phyloP scores from a whole-genome alignment of 1,140 invertebrate genomes.

The Drosophila arizonae region DNA sequence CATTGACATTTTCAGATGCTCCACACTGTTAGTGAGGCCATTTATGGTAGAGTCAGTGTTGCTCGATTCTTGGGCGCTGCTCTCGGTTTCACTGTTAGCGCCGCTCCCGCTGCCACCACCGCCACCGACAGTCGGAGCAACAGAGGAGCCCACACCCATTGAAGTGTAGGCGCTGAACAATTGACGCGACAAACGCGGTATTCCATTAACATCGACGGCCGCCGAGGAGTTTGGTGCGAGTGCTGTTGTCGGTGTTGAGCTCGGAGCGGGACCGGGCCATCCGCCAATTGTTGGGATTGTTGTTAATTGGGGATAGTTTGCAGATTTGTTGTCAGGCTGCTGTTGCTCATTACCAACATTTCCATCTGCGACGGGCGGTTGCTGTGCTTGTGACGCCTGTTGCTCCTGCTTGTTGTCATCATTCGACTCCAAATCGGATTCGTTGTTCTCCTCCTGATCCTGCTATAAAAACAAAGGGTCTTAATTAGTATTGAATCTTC shows the following conservation, averaged over 20 bases:
- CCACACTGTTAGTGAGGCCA: conserved; percentile 65
- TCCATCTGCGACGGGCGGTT: conserved; percentile 9
- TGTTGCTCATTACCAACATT: conserved; percentile 11
- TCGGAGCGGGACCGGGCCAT: conserved; percentile 52
- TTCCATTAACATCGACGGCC: conserved; percentile 46
- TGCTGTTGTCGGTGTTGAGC: conserved; percentile 29
- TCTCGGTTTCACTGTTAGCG: conserved; percentile 68
- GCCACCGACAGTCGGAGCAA: conserved; percentile 18
- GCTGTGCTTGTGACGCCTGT: conserved; percentile 25
- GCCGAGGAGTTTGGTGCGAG: background rate
- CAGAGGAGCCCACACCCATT: conserved; percentile 13
- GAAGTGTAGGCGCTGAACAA: conserved; percentile 53
- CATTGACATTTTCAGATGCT: conserved; percentile 68
- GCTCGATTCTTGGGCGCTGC: conserved; percentile 63
- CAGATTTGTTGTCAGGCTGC: conserved; percentile 48
- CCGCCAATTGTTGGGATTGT: conserved; percentile 49
- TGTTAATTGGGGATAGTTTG: conserved; percentile 32
- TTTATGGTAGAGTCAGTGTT: conserved; percentile 59
- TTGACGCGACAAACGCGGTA: conserved; percentile 61
- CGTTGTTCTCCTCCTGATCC: conserved; percentile 81
- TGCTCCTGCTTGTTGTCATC: conserved; percentile 68
- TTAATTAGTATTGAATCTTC: conserved; percentile 6
- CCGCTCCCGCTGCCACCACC: conserved; percentile 49
- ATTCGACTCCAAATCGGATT: conserved; percentile 77
- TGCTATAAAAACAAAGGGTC: conserved; percentile 24